These are phyloP conservation scores for Eupithecia subfuscata DNA, from an alignment of 2,888 invertebrate species.

Conservation along the genomic window DNA sequence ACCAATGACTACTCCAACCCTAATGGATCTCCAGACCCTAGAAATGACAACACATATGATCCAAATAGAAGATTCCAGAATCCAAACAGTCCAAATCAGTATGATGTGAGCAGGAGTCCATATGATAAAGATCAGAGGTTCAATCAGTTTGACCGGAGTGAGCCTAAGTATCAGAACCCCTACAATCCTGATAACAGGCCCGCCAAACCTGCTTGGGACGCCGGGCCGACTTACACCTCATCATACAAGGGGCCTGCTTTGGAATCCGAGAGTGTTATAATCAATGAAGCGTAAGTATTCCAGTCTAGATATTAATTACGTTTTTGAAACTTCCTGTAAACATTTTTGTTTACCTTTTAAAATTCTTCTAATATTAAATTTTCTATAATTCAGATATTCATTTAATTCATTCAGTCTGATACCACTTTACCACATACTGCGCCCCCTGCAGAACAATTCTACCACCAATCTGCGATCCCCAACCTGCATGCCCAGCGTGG, in stretches of 20 bases:
- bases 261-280: conserved; percentile 80
- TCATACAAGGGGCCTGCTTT: conserved; percentile 62
- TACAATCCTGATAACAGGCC: conserved; percentile 58
- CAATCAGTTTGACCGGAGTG: conserved; percentile 56
- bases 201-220: conserved; percentile 65
- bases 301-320: not conserved
- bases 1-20: conserved; percentile 67
- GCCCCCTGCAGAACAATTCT: no score
- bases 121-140: conserved; percentile 57
- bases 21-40: conserved; percentile 52
- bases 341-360: not conserved
- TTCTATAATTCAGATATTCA: no score
- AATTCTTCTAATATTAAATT: not conserved
- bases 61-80: conserved; percentile 58
- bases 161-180: conserved; percentile 46
- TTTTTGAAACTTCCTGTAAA: not conserved
- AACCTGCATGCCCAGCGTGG: no score
- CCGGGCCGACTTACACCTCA: conserved; percentile 57
- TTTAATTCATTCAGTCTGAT: no score
- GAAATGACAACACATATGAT: conserved; percentile 74
- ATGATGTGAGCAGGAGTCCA: conserved; percentile 52
- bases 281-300: conserved; percentile 82
- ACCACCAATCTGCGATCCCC: no score
- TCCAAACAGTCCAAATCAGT: conserved; percentile 51
- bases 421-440: no score